phyloP scores from a whole-genome alignment of 2,113 vertebrate species.

The Gymnocephalus cernua region DNA sequence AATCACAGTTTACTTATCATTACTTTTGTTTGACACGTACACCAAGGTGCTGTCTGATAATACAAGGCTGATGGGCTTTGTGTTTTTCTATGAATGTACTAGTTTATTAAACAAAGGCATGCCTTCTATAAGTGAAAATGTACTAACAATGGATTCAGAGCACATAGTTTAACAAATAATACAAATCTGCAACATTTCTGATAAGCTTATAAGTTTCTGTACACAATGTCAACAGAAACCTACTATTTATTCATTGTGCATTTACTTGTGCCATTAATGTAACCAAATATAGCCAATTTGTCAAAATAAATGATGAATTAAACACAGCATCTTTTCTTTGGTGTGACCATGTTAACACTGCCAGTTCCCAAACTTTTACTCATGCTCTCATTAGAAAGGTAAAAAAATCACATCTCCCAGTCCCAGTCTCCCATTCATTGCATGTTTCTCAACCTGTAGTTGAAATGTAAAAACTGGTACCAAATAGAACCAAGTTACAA shows the following conservation, averaged over 20 bases:
- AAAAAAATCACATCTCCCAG: not conserved
- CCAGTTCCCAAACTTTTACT: not conserved
- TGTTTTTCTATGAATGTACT: not conserved
- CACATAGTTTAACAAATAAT: not conserved
- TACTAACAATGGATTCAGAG: not conserved
- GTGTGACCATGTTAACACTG: not conserved
- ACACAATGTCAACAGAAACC: no score
- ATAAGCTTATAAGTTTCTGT: not conserved
- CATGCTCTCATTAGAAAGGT: not conserved
- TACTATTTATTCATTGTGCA: not conserved
- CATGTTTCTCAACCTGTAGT: not conserved
- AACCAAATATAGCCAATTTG: not conserved
- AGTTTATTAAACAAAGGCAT: conserved; percentile 4
- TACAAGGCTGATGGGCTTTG: conserved; percentile 18
- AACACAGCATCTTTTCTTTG: not conserved
- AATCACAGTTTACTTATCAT: conserved; percentile 13
- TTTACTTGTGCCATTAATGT: not conserved
- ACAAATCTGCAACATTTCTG: not conserved
- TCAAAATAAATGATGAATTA: not conserved
- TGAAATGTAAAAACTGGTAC: not conserved
- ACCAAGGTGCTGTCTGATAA: not conserved
- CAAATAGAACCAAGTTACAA: no score
- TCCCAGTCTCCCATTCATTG: not conserved
- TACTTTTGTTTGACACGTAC: conserved; percentile 3
- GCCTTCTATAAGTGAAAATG: not conserved